phyloP scores from a whole-genome alignment of 92 coral and sea anemone species.

The Pocillopora meandrina region DNA sequence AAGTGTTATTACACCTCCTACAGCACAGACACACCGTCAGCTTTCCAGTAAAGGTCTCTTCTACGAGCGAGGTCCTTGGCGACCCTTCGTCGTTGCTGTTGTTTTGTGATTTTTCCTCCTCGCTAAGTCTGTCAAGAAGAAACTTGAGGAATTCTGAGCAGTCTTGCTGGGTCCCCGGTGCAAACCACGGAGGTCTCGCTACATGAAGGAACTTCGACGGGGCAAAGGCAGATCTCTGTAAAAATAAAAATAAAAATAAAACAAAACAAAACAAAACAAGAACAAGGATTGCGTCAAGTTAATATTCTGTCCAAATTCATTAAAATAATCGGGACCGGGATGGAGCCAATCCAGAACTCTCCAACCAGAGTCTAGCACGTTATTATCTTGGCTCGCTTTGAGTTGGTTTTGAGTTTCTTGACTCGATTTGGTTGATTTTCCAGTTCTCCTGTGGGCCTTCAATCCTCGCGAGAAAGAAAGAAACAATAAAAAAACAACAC shows the following conservation, averaged over 20 bases:
- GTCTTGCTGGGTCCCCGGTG: constrained; percentile 95
- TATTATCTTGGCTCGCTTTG: no score
- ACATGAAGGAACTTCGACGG: constrained; percentile 87
- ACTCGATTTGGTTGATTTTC: no score
- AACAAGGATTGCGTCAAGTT: neutral
- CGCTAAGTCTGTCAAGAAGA: constrained; percentile 85
- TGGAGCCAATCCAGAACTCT: no score
- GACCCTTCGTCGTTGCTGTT: neutral
- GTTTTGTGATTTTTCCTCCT: constrained; percentile 70
- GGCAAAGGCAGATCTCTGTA: constrained; percentile 84
- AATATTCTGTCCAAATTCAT: no score
- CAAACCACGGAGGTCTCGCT: constrained; percentile 98
- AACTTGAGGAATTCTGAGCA: constrained; percentile 95
- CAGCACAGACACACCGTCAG: constrained; percentile 83
- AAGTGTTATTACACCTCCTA: constrained; percentile 71
- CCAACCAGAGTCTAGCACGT: no score
- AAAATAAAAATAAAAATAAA: neutral
- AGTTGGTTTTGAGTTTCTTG: no score
- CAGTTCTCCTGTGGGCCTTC: no score
- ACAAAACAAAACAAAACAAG: neutral
- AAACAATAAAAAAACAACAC: no score
- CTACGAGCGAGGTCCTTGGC: constrained; percentile 41
- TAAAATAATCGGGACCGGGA: no score
- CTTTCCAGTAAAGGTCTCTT: constrained; percentile 91
- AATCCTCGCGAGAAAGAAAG: no score